Conservation (phyloP, 53 echinoderm and acorn worm species). For the Astropecten irregularis region DNA sequence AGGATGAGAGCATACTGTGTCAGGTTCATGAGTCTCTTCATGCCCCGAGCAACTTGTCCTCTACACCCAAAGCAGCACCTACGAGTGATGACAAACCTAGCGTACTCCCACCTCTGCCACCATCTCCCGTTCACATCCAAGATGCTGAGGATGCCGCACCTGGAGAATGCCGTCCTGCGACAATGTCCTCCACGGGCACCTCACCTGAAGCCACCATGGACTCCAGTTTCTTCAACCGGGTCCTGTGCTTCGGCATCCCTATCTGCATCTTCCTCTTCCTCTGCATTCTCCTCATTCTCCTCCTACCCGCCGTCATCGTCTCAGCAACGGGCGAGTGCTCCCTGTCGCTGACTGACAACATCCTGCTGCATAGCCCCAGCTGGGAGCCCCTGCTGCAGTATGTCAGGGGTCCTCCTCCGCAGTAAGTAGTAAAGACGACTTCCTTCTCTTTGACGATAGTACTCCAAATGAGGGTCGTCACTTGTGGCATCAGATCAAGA, state of each 20-base stretch:
- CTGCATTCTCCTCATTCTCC: conserved; percentile 70
- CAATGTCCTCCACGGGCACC: too few relatives aligned
- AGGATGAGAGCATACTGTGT: conserved; percentile 15
- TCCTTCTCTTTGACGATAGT: not conserved
- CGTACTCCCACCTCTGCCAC: not conserved
- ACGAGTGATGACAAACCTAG: not conserved
- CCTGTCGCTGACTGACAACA: conserved; percentile 80
- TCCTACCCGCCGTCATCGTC: conserved; percentile 81
- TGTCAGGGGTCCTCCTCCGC: conserved; percentile 87
- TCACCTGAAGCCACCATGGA: too few relatives aligned
- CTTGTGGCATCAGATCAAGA: not conserved
- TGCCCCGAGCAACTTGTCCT: not conserved
- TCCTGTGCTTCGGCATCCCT: conserved; percentile 73
- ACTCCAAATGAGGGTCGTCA: not conserved
- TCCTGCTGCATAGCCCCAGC: conserved; percentile 67
- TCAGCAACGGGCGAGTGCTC: conserved; percentile 73
- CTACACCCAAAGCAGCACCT: not conserved
- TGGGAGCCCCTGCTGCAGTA: conserved; percentile 81
- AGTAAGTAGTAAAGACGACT: conserved; percentile 62
- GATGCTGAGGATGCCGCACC: not conserved
- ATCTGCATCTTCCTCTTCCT: conserved; percentile 80
- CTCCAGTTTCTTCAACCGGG: conserved; percentile 40
- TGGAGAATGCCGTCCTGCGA: not conserved
- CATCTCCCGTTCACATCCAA: not conserved
- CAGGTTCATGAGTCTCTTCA: not conserved